Conservation (phyloP, 2,888 invertebrate species). For the Tipula lateralis region DNA sequence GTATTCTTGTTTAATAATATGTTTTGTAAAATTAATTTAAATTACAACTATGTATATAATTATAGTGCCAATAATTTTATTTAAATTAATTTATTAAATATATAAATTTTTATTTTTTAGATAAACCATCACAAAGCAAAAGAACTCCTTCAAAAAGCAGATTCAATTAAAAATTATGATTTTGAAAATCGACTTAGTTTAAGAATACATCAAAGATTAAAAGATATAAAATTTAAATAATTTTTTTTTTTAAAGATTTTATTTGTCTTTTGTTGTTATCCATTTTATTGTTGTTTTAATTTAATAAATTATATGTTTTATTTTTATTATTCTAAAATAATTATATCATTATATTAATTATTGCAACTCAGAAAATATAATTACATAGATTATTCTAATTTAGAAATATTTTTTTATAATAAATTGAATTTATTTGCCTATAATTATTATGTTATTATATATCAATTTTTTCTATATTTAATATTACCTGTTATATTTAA, state of each 20-base stretch:
- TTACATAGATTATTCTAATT: neutral
- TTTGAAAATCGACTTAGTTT: slow-evolving; percentile 62
- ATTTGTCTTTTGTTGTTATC: neutral
- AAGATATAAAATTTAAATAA: slow-evolving; percentile 37
- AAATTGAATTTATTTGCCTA: neutral
- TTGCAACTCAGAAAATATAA: neutral
- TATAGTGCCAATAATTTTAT: neutral
- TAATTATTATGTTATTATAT: neutral
- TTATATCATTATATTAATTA: neutral
- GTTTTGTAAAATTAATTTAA: neutral
- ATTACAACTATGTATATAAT: neutral
- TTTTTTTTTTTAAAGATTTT: neutral
- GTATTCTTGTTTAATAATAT: neutral
- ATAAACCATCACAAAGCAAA: slow-evolving; percentile 44
- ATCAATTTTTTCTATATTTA: neutral
- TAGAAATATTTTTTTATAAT: neutral
- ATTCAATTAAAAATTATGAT: slow-evolving; percentile 60
- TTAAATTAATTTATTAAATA: slow-evolving; percentile 3
- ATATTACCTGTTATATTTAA: slow-evolving; percentile 3
- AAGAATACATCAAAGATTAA: slow-evolving; percentile 56
- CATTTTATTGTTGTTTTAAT: neutral
- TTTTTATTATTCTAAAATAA: neutral
- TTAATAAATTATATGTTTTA: neutral
- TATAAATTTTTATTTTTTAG: slow-evolving; percentile 25
- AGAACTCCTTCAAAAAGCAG: slow-evolving; percentile 49